Conservation (phyloP, 2,113 vertebrate genomes). For the Scalopus aquaticus region DNA sequence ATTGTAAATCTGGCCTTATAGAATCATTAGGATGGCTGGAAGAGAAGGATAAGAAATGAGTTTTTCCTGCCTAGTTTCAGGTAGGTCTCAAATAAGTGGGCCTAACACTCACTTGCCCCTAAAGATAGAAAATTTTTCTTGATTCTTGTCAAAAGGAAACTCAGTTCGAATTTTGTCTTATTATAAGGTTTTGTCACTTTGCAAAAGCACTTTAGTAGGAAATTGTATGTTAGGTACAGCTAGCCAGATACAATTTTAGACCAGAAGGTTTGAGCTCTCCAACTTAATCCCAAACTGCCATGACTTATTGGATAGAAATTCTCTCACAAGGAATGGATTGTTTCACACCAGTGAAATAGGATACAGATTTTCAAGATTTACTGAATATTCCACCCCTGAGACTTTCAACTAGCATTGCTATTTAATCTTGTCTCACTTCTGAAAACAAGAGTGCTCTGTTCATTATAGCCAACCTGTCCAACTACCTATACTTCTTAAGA, state of each 20-base stretch:
- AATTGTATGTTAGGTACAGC: background rate
- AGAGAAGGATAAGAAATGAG: background rate
- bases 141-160: background rate
- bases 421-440: conserved; percentile 60
- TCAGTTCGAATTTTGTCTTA: conserved; percentile 9
- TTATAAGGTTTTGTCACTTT: conserved; percentile 14
- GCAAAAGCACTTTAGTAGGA: conserved; percentile 45
- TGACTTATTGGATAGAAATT: conserved; percentile 8
- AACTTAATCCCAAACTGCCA: conserved; percentile 50
- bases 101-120: background rate
- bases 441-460: conserved; percentile 59
- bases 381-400: conserved; percentile 33
- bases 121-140: background rate
- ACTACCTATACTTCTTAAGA: conserved; percentile 24
- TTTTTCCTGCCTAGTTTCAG: background rate
- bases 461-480: conserved; percentile 13
- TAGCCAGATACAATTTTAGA: conserved; percentile 29
- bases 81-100: background rate
- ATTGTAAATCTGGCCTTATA: background rate
- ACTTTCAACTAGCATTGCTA: conserved; percentile 38
- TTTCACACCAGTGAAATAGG: conserved; percentile 19
- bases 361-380: conserved; percentile 51
- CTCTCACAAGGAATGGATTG: conserved; percentile 30
- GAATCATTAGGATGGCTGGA: background rate
- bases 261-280: background rate